These are phyloP conservation scores for Ochotona princeps DNA, from an alignment of 2,113 vertebrate genomes.

Conservation along the genomic window DNA sequence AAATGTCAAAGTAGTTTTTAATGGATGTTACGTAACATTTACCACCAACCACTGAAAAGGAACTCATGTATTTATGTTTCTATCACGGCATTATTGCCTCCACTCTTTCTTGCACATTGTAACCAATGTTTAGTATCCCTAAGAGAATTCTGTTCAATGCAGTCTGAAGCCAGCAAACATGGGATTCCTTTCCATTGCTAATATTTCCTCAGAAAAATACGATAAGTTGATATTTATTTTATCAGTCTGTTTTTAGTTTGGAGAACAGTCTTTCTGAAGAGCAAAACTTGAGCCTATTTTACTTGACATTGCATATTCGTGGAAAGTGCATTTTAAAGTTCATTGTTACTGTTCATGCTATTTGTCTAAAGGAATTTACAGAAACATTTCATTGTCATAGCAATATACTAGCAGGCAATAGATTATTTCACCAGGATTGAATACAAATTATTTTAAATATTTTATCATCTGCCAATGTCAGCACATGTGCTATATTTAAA, in stretches of 20 bases:
- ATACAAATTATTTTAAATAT: conserved; percentile 33
- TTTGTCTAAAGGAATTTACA: background rate
- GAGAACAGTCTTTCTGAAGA: too few relatives aligned
- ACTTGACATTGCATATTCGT: too few relatives aligned
- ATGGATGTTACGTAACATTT: background rate
- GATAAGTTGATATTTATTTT: background rate
- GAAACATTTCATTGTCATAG: background rate
- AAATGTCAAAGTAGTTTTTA: background rate
- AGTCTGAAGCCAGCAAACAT: background rate
- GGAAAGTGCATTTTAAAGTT: too few relatives aligned
- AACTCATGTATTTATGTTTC: background rate
- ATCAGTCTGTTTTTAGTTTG: too few relatives aligned
- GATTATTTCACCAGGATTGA: background rate
- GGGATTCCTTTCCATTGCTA: background rate
- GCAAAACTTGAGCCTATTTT: too few relatives aligned
- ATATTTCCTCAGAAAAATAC: background rate
- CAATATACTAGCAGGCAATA: background rate
- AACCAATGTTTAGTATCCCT: background rate
- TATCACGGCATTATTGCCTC: background rate
- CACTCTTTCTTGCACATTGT: background rate
- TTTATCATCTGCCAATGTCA: background rate
- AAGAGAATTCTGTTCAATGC: background rate
- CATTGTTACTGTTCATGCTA: background rate
- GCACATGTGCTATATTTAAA: conserved; percentile 56
- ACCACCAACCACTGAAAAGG: background rate